Percentiles rank a stretch among this genome's conserved stretches.
phyloP scores from a whole-genome alignment of 1,140 invertebrate genomes.

The Mya arenaria region DNA sequence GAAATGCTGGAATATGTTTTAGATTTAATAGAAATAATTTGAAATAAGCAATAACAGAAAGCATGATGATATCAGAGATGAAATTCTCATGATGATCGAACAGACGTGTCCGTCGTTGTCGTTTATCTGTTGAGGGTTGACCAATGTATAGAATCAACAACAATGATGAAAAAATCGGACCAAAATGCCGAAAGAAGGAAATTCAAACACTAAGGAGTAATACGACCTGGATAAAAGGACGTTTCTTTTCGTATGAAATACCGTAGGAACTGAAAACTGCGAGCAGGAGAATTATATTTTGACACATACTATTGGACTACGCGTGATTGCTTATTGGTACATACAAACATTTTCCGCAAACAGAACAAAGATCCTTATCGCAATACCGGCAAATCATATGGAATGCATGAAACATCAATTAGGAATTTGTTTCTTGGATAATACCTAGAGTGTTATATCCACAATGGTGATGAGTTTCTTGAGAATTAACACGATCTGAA shows the following conservation, averaged over 20 bases:
- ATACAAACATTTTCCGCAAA: not conserved
- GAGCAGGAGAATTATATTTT: not conserved
- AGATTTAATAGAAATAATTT: too few relatives aligned
- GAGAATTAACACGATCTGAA: not conserved
- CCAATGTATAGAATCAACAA: too few relatives aligned
- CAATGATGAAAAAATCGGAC: too few relatives aligned
- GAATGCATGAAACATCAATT: slow-evolving; percentile 21
- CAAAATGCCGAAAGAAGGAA: too few relatives aligned
- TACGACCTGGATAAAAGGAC: not conserved
- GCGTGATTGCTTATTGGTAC: not conserved
- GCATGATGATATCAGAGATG: too few relatives aligned
- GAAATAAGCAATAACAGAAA: too few relatives aligned
- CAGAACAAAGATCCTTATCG: not conserved
- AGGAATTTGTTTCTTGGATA: slow-evolving; percentile 4
- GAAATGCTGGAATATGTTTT: too few relatives aligned
- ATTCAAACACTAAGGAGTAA: not conserved
- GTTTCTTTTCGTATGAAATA: not conserved
- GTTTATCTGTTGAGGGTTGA: too few relatives aligned
- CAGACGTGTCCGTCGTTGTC: too few relatives aligned
- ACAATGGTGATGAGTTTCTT: not conserved
- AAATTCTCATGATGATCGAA: too few relatives aligned
- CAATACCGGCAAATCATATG: not conserved
- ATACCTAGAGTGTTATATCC: not conserved
- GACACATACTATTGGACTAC: not conserved
- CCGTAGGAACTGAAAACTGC: too few relatives aligned